These are phyloP conservation scores for Periophthalmodon schlosseri DNA, from an alignment of 2,113 vertebrate genomes.

Conservation along the genomic window DNA sequence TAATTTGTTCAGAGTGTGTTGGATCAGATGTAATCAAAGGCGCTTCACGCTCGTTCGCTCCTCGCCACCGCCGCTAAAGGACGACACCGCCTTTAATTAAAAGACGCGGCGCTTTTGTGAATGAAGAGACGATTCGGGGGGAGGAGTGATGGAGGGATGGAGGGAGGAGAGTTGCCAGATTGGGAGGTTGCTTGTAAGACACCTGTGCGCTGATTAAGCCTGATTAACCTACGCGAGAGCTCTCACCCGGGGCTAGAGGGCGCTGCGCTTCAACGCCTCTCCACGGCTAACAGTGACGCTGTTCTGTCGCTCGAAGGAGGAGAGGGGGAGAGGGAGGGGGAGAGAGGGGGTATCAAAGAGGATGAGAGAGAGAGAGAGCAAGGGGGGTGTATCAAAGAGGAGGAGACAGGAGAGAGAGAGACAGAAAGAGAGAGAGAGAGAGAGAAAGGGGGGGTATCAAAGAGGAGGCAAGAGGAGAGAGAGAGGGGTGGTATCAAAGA, in stretches of 20 bases:
- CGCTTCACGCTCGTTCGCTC: neutral
- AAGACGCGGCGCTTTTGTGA: neutral
- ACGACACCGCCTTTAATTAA: neutral
- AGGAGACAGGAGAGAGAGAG: too few relatives aligned
- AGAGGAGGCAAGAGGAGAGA: too few relatives aligned
- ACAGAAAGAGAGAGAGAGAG: too few relatives aligned
- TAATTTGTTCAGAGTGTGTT: neutral
- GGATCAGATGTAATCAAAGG: constrained; percentile 1
- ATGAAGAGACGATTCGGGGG: neutral
- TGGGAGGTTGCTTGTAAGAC: constrained; percentile 1
- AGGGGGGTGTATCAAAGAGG: too few relatives aligned
- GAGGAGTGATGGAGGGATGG: neutral
- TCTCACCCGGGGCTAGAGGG: neutral
- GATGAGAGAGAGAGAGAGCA: too few relatives aligned
- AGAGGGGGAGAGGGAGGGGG: too few relatives aligned
- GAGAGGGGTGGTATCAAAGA: too few relatives aligned
- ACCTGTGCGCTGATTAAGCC: neutral
- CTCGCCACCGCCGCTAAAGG: neutral
- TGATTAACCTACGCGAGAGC: neutral
- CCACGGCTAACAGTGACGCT: neutral
- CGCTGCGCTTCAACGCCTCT: neutral
- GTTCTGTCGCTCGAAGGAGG: neutral
- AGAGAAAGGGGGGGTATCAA: too few relatives aligned
- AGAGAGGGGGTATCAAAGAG: too few relatives aligned
- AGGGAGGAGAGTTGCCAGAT: neutral